Evolutionary conservation across 2,888 invertebrate species (phyloP), one percentile per base, ranked within the genome.

Genomic region (Eledone cirrhosa): DNA sequence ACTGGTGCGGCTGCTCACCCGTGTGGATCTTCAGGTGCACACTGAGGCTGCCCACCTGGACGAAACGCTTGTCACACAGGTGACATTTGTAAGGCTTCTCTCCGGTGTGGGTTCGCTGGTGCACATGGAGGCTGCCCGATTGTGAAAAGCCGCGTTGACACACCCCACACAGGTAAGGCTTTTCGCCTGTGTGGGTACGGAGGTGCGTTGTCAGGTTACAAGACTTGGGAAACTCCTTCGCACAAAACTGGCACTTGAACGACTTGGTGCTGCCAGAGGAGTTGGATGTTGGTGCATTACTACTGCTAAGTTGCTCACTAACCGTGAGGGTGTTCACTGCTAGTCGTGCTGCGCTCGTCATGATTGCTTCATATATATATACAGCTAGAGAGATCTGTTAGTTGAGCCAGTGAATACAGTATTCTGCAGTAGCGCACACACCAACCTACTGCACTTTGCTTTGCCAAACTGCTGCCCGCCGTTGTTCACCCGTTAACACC

Each of bases 131-230:
- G 48, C 85, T 84, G 78, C 83, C 83, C n/a, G 81, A 76, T 63
- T 85, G 83, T 78, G 86, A 86, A 78, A 86, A 86, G 14, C 82
- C 81, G 63, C 82, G 81, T 4, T 85, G 86, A 74, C 86, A 86
- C 53, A 85, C 78, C 48, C 86, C 86, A 69, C 86, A 86, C 31
- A 86, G 80, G 77, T 82, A 86, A 33, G 72, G 72, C 31, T 72
- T 72, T 19, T 72, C 72, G 19, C 72, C 72, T 22, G 72, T 72
- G 33, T 72, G 72, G 19, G 72, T 72, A 31, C 72, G 72, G n/a
- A 72, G 72, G 33, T 72, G 72, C 33, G 72, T 72, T 41, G 72
- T 72, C 72, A 72, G 72, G 31, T 72, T 72, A 41, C 72, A 72
- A 41, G 72, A 72, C 72, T 72, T 72, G 72, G 72, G 72, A 41